Conservation (phyloP, 2,797 vertebrate species). For the Calcarius lapponicus region DNA sequence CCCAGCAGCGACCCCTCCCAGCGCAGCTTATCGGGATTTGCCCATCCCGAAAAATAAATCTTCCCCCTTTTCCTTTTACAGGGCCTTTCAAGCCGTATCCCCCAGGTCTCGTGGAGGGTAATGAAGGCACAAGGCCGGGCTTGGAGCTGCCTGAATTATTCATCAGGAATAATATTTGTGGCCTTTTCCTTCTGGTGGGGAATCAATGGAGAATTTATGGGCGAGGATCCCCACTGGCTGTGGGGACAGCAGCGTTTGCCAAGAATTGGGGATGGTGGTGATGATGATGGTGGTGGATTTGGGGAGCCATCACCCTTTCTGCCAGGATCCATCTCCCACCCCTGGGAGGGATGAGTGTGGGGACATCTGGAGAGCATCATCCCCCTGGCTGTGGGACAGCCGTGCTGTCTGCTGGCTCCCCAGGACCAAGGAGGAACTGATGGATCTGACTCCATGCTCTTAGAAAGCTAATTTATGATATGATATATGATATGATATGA, state of each 20-base stretch:
- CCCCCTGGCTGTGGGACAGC: too few species aligned
- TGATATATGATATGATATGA: too few species aligned
- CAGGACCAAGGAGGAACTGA: too few species aligned
- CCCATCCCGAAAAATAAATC: conserved; percentile 48
- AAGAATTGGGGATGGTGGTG: background rate
- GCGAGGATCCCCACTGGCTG: background rate
- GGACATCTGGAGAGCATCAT: too few species aligned
- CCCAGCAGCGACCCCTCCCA: background rate
- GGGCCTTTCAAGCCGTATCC: conserved; percentile 54
- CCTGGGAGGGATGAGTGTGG: too few species aligned
- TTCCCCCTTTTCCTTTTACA: conserved; percentile 7
- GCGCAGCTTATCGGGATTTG: background rate
- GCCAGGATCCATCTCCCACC: too few species aligned
- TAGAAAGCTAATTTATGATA: too few species aligned
- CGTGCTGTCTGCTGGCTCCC: too few species aligned
- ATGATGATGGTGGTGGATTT: background rate
- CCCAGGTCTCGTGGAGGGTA: conserved; percentile 60
- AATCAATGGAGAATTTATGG: conserved; percentile 61
- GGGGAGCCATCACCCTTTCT: too few species aligned
- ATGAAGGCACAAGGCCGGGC: conserved; percentile 21
- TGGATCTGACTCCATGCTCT: too few species aligned
- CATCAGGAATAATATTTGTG: conserved; percentile 63
- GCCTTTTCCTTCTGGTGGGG: conserved; percentile 20
- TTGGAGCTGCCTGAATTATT: conserved; percentile 64
- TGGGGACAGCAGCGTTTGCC: background rate